Conservation (phyloP, 2,797 vertebrate genomes). For the Melanotaenia nigrans region DNA sequence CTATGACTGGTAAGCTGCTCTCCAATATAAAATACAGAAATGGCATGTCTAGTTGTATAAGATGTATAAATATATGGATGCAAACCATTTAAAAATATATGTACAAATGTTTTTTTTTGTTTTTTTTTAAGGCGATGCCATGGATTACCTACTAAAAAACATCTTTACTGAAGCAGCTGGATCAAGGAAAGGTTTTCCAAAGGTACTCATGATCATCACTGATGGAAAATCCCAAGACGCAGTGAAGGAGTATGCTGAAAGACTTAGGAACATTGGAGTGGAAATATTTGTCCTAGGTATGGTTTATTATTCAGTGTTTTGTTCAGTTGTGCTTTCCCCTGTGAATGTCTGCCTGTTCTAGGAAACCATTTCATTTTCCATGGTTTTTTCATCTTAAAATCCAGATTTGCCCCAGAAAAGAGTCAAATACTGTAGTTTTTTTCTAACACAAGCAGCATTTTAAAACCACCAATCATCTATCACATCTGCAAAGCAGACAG, state of each 20-base stretch:
- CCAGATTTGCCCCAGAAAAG: constrained; percentile 50
- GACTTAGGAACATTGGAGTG: constrained; percentile 93
- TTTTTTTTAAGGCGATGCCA: constrained; percentile 89
- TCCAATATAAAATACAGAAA: neutral
- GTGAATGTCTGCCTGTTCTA: constrained; percentile 63
- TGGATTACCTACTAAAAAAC: constrained; percentile 92
- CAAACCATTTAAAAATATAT: constrained; percentile 3
- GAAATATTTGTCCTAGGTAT: constrained; percentile 98
- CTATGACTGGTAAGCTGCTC: constrained; percentile 92
- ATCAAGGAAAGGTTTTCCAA: constrained; percentile 93
- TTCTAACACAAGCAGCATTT: constrained; percentile 23
- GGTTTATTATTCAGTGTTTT: constrained; percentile 71
- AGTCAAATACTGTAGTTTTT: constrained; percentile 41
- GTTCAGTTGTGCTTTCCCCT: constrained; percentile 56
- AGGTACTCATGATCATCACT: constrained; percentile 97
- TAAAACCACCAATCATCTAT: constrained; percentile 30
- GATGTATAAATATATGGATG: neutral
- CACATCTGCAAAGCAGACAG: constrained; percentile 60
- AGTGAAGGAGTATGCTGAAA: constrained; percentile 93
- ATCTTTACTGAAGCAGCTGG: constrained; percentile 91
- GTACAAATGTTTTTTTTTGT: neutral
- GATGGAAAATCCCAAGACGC: constrained; percentile 99
- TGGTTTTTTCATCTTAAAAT: constrained; percentile 45
- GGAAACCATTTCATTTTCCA: constrained; percentile 69
- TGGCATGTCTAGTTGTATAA: fast-evolving